Evolutionary conservation across 64 coral and sea anemone species (phyloP).

Genomic region (Pachyseris speciosa): DNA sequence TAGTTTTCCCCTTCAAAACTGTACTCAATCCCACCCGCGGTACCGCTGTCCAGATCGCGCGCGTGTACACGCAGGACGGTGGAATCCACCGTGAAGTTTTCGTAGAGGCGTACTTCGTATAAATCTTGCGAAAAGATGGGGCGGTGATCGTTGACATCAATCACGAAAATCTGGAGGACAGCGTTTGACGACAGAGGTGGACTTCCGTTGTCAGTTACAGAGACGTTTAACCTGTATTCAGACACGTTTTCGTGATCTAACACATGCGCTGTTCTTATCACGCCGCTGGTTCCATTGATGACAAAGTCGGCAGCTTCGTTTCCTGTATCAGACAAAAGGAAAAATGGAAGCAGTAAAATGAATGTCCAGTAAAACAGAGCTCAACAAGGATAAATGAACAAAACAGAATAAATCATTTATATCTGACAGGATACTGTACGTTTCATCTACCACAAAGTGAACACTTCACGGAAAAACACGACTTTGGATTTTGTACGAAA

Average conservation of each 20-base stretch:
- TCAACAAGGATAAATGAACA: too few relatives aligned
- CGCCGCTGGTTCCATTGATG: constrained; percentile 38
- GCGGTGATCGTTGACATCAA: constrained; percentile 70
- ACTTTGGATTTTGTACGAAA: too few relatives aligned
- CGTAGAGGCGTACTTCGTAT: constrained; percentile 61
- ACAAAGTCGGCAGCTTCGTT: constrained; percentile 45
- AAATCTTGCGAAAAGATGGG: constrained; percentile 61
- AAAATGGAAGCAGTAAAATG: background rate
- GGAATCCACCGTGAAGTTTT: constrained; percentile 57
- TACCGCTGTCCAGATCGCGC: constrained; percentile 45
- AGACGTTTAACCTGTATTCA: constrained; percentile 55
- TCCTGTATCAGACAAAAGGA: background rate
- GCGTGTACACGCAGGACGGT: constrained; percentile 46
- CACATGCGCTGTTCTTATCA: constrained; percentile 50
- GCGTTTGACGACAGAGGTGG: constrained; percentile 31
- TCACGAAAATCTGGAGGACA: background rate
- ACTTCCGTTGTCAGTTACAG: constrained; percentile 42
- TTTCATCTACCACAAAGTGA: too few relatives aligned
- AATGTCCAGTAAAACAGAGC: too few relatives aligned
- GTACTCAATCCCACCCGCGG: constrained; percentile 28
- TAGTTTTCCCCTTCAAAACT: constrained; percentile 1
- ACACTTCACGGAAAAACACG: too few relatives aligned
- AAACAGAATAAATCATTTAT: too few relatives aligned
- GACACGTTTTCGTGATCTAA: constrained; percentile 67
- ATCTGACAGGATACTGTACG: too few relatives aligned